Evolutionary conservation across 1,140 invertebrate genomes (phyloP), one percentile per base, ranked within the genome.

Genomic region (Neomicropteryx cornuta): DNA sequence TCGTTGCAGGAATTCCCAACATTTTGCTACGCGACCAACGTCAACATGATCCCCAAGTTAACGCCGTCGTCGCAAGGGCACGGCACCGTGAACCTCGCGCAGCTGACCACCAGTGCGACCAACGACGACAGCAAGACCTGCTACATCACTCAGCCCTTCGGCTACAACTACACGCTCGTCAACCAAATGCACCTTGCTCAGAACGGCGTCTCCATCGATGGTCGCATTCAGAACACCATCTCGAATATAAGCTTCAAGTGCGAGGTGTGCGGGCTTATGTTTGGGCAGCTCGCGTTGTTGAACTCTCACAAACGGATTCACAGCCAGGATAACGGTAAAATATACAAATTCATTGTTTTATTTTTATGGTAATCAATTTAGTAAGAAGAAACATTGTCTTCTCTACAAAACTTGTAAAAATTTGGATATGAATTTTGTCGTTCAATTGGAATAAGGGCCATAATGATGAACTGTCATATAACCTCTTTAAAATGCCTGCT

Each of bases 231-330:
- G 49, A 79, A 77, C 49, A 72, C 82, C 31, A 83, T 84, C 48
- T 80, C 77, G 14, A 81, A 82, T 49, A 83, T 84, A 11, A 85
- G 81, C 40, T 87, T 84, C 54, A 87, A 87, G 61, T 88, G 85
- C 59, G 85, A 88, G 60, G 78, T 87, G 3, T 88, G 85, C 53
- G 83, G 83, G 18, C 58, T 86, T 21, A 83, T 85, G 62, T 88
- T 88, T 56, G 77, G 77, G 2, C 83, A 87, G 53, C 65, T 86
- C 39, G 76, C 79, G 18, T 53, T 87, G 29, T 58, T 88, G 1
- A 86, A 83, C 60, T 79, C 85, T 49, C 84, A 88, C 53, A 88
- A 87, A 62, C 71, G 82, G 38, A 81, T 84, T 49, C 82, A 85
- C 52, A 75, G 75, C 45, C 66, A 70, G 39, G 72, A 76, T 45